Evolutionary conservation across 2,113 vertebrate genomes (phyloP).

Genomic region (Cephalopterus ornatus): DNA sequence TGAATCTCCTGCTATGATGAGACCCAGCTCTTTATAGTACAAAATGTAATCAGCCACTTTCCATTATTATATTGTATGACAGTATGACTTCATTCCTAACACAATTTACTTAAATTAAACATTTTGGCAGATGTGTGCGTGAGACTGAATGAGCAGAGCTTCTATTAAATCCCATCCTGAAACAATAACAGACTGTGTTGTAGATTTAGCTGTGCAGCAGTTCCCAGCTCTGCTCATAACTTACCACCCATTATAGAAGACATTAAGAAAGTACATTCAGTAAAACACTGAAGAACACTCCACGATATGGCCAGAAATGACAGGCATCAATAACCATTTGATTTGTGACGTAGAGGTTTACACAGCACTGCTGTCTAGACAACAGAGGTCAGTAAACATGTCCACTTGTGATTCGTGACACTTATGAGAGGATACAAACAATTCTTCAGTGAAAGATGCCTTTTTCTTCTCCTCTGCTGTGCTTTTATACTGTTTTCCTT

Average conservation of each 20-base stretch:
- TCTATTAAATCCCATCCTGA: neutral
- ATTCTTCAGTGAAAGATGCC: neutral
- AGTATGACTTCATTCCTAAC: conserved; percentile 15
- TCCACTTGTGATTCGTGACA: neutral
- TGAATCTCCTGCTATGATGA: neutral
- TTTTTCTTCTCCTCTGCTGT: neutral
- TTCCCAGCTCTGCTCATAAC: neutral
- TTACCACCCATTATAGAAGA: neutral
- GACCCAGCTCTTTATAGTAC: neutral
- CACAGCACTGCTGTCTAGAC: neutral
- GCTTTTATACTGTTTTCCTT: neutral
- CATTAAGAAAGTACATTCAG: neutral
- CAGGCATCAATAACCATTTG: neutral
- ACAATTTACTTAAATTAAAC: neutral
- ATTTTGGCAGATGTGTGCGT: neutral
- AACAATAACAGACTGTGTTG: neutral
- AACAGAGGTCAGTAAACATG: neutral
- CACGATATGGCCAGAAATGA: neutral
- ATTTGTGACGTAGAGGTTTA: neutral
- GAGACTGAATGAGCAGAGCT: neutral
- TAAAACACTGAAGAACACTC: neutral
- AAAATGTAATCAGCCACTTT: neutral
- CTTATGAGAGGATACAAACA: neutral
- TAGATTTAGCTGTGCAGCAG: neutral
- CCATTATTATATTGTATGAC: neutral